These are phyloP conservation scores for Hemiprocne comata DNA, from an alignment of 2,113 vertebrate species.

Conservation along the genomic window DNA sequence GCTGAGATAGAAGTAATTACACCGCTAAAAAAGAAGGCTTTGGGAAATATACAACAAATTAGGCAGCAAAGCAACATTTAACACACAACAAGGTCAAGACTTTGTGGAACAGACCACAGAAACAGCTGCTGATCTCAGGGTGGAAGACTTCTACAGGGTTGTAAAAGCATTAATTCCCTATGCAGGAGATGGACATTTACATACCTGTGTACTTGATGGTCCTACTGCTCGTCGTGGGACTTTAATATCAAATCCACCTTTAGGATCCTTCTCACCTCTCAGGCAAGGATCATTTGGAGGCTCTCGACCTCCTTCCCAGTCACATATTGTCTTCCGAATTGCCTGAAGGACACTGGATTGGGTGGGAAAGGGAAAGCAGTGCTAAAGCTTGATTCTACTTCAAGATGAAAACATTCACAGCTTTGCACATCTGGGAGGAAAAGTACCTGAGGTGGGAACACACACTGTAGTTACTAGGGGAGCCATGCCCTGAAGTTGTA, in stretches of 20 bases:
- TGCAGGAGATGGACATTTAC: not conserved
- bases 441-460: not conserved
- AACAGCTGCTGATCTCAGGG: not conserved
- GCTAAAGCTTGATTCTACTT: not conserved
- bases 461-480: not conserved
- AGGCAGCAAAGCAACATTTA: not conserved
- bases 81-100: not conserved
- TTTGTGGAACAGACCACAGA: not conserved
- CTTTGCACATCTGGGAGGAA: not conserved
- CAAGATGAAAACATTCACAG: not conserved
- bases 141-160: not conserved
- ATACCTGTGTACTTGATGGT: slow-evolving; percentile 97
- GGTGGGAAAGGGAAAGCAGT: not conserved
- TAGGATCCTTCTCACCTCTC: slow-evolving; percentile 97
- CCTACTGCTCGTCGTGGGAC: slow-evolving; percentile 95
- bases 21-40: not conserved
- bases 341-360: slow-evolving; percentile 92
- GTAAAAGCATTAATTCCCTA: not conserved
- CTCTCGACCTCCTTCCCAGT: slow-evolving; percentile 96
- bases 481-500: not conserved
- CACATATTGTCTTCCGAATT: slow-evolving; percentile 97
- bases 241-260: slow-evolving; percentile 98
- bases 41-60: not conserved
- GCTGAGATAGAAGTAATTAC: not conserved
- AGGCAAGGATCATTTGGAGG: slow-evolving; percentile 97